Percentiles rank a stretch among this genome's conserved stretches.
Conservation (phyloP, 2,888 invertebrate genomes). For the Anoncus sp. region DNA sequence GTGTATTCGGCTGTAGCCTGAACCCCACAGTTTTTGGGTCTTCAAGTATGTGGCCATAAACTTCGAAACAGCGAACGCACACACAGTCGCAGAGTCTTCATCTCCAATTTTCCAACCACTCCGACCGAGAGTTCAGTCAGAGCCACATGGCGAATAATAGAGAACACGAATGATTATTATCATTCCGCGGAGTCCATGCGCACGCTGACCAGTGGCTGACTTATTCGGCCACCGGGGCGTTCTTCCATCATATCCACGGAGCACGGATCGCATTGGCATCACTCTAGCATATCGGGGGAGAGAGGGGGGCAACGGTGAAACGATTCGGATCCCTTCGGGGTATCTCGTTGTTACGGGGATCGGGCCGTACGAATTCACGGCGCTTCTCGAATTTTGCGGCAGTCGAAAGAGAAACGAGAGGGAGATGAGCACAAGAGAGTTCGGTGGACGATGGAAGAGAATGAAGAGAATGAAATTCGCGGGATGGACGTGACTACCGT, state of each 20-base stretch:
- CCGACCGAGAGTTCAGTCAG: constrained; percentile 3
- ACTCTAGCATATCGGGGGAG: constrained; percentile 19
- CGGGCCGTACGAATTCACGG: constrained; percentile 57
- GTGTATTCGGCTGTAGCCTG: no score
- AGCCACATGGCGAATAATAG: constrained; percentile 60
- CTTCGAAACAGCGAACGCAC: constrained; percentile 6
- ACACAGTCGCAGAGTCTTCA: constrained; percentile 41
- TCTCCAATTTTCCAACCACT: neutral
- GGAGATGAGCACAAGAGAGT: constrained; percentile 26
- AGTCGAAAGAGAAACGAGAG: constrained; percentile 61
- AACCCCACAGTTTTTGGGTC: constrained; percentile 14
- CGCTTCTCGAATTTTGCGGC: constrained; percentile 62
- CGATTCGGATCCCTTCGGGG: constrained; percentile 45
- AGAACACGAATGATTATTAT: constrained; percentile 67
- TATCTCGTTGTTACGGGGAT: constrained; percentile 29
- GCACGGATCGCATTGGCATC: constrained; percentile 34
- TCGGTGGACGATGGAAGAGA: constrained; percentile 35
- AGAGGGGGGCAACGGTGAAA: constrained; percentile 35
- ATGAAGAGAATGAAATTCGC: constrained; percentile 57
- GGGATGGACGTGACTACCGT: constrained; percentile 64
- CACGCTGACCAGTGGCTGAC: constrained; percentile 45
- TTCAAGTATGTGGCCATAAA: constrained; percentile 54
- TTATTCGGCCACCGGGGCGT: constrained; percentile 32
- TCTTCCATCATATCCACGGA: constrained; percentile 30
- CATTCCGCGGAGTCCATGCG: constrained; percentile 59